Evolutionary conservation across 2,113 vertebrate genomes (phyloP).

Genomic region (Triplophysa rosa): DNA sequence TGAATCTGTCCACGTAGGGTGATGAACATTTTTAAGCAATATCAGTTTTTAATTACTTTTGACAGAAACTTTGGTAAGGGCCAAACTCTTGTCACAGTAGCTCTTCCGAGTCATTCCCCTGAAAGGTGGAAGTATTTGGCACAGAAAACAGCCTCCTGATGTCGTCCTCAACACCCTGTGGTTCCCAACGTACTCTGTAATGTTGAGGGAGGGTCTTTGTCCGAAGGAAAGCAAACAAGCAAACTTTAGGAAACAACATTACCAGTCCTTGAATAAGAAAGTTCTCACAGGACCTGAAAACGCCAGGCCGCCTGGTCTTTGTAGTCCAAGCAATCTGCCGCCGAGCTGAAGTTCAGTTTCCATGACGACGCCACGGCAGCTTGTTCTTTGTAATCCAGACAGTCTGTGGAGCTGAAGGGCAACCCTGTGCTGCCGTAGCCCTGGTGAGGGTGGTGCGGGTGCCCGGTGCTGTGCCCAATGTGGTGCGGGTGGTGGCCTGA

Average conservation of each 20-base stretch:
- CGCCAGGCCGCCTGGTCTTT: slow-evolving; percentile 97
- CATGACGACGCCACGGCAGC: slow-evolving; percentile 77
- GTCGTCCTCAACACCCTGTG: background rate
- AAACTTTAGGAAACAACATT: slow-evolving; percentile 46
- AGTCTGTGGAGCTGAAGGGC: slow-evolving; percentile 91
- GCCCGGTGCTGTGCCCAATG: slow-evolving; percentile 82
- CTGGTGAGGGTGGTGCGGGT: slow-evolving; percentile 90
- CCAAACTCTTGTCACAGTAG: slow-evolving; percentile 11
- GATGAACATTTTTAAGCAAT: background rate
- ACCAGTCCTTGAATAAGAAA: background rate
- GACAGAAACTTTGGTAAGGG: slow-evolving; percentile 29
- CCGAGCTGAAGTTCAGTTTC: slow-evolving; percentile 97
- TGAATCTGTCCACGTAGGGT: background rate
- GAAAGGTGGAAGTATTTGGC: slow-evolving; percentile 17
- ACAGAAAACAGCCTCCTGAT: slow-evolving; percentile 15
- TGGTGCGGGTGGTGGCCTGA: slow-evolving; percentile 83
- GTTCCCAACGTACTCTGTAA: background rate
- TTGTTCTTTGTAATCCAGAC: slow-evolving; percentile 89
- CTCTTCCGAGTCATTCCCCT: background rate
- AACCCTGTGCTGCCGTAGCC: slow-evolving; percentile 79
- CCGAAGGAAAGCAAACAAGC: slow-evolving; percentile 20
- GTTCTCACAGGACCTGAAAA: slow-evolving; percentile 93
- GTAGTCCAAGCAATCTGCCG: slow-evolving; percentile 94
- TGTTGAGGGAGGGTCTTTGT: background rate
- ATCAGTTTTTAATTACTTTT: background rate